Evolutionary conservation across 2,888 invertebrate species (phyloP), one percentile per base, ranked within the genome.

Genomic region (Quadroppia sp.): DNA sequence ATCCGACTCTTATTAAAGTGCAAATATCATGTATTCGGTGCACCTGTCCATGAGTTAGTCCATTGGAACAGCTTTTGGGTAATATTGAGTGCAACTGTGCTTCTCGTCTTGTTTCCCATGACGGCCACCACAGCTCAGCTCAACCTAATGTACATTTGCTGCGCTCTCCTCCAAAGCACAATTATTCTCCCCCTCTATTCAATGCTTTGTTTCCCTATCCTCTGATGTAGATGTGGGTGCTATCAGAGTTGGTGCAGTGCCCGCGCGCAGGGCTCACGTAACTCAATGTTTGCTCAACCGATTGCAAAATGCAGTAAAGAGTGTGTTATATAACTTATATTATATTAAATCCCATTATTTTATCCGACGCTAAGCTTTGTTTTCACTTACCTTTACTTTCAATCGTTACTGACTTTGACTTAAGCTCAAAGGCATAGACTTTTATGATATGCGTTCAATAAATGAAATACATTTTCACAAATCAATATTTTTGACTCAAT

Each of bases 201-300:
- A 13, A 30, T 59, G 59, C 25, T 20, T 59, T 59, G 59, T 28
- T 28, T 59, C 23, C 28, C 23, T 28, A 56, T 56, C 50, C 50
- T 15, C 50, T 50, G 50, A 50, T 50, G 50, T 50, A 50, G 50
- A 50, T 50, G 50, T 50, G 50, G 50, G 50, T 50, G 50, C 50
- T n/a, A 4, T 50, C 4, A 36, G 36, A 36, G 36, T 36, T 36
- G 36, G n/a, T 17, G 45, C 45, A 13, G 17, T 45, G 45, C 15
- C 50, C 6, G 50, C 20, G 50, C 50, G 4, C 13, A 15, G 15
- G 20, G 30, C 23, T 59, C 59, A 59, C 59, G 59, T 59, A 59
- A 59, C 28, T 59, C 59, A 59, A 59, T 59, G 59, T 59, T 59
- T 59, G 30, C 25, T 59, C 59, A 59, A 23, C 25, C 59, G 59